Evolutionary conservation across 2,888 invertebrate genomes (phyloP), one percentile per base, ranked within the genome.

Genomic region (Bimastos eiseni): DNA sequence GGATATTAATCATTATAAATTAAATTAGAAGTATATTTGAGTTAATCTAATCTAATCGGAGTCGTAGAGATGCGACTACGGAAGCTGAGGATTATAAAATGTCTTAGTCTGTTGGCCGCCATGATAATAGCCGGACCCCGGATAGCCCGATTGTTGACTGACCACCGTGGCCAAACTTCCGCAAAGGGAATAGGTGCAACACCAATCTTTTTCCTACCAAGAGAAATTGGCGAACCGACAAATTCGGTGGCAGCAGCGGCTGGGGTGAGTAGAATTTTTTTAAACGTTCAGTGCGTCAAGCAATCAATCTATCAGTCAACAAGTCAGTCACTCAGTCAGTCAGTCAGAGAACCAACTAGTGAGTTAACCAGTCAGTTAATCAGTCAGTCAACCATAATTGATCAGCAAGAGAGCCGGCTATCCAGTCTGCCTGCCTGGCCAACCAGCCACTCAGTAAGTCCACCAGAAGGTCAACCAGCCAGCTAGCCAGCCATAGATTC

Each of bases 21-120:
- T 5, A 49, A 49, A 44, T 55, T n/a, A 49, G 24, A 44, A n/a
- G n/a, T 55, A n/a, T n/a, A n/a, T n/a, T n/a, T n/a, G n/a, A n/a
- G n/a, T n/a, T n/a, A 70, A 70, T 4, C 2, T 5, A 11, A 55
- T n/a, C 19, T 70, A 70, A 70, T 70, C n/a, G n/a, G n/a, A 70
- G 70, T n/a, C n/a, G 86, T 15, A 34, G 86, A 36, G 24, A 94
- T 94, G 94, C 93, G 93, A 90, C 92, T 94, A 21, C 94, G 94
- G 90, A 93, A 93, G 21, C 92, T 94, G 30, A 93, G 93, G 1
- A 55, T 94, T 86, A 91, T 94, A 13, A 94, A 94, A 91, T 94
- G 93, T 89, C 36, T 93, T 24, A 90, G 93, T n/a, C 93, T 92
- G n/a, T 93, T 93, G 15, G 91, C 92, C 0, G 91, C 93, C n/a